Base-by-base conservation (phyloP, 2,797 vertebrate genomes). In the Rhinatrema bivittatum region DNA sequence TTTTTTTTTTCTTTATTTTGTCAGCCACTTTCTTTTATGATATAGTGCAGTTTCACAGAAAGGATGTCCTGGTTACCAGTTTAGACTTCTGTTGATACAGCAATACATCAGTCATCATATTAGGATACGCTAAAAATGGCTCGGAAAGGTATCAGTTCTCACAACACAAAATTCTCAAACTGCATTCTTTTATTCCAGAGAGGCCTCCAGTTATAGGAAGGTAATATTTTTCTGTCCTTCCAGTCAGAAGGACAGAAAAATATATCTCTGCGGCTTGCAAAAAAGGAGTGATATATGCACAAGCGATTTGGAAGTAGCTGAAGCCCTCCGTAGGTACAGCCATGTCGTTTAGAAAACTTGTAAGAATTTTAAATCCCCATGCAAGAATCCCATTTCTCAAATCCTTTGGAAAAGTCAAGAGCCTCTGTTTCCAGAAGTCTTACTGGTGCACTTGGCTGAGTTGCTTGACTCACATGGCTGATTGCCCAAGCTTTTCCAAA, bases 81-180 rank as follows among this genome's bases (percentile, higher is more conserved):
- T 46, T 46, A 46, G 46, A 46, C 46, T 46, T 32, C 18, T 46
- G 29, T 46, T 32, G 35, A 46, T 24, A 23, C 32, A 16, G 23
- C 16, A 23, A 9, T 22, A 22, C 43, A 26, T 46, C 43, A 38
- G 36, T 46, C 43, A 33, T 46, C 43, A n/a, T 38, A 46, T 15
- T 19, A 16, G 19, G 35, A 38, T 38, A 28, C 46, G 30, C 35
- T 32, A 38, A 36, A n/a, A 39, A 43, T 16, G 29, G 32, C 35
- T 32, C 36, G 35, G 22, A 32, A 18, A 32, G 43, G 43, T 46
- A 46, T 38, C 33, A 20, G 32, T 46, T 26, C 43, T 44, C n/a
- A 27, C 5, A 46, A 46, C 46, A 25, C n/a, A 32, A 32, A 46
- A 46, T 46, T n/a, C n/a, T n/a, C n/a, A 46, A 39, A 46, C 43